Base-by-base conservation (phyloP, 2,888 invertebrate genomes). In the Diabrotica balteata region DNA sequence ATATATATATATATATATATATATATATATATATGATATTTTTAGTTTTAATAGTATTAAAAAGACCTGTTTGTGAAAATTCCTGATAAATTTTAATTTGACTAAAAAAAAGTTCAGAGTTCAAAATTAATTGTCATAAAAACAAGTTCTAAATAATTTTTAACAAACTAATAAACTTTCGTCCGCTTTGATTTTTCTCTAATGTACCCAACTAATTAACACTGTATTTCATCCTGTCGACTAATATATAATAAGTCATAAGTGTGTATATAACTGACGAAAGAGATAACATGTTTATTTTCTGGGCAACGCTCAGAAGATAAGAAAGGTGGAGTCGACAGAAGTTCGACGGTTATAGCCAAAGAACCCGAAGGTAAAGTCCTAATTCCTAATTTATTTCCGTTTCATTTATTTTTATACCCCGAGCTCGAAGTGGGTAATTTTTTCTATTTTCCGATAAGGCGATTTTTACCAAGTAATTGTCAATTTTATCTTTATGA, bases 261-360 rank as follows among this genome's bases (percentile, higher is more conserved):
- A 32, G 32, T 32, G 47, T 47, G 47, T 47, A 10, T 47, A 47
- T 47, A 47, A 47, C 51, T 69, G 73, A 69, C 75, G 74, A 71
- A 75, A 74, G 75, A 77, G 80, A 80, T 81, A 81, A 86, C 86
- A 84, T 86, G 82, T 87, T 84, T 87, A 85, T 87, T 85, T 87
- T 87, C 86, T 83, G 83, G 83, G 82, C 83, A 76, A 76, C 82
- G 82, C 82, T 84, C 92, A 89, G 93, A 94, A 87, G 94, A 94
- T 88, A 94, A 94, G 88, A 94, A 94, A 88, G 93, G 93, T 86
- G 93, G 93, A 83, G 95, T 95, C 86, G 95, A 95, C 88, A 91
- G 95, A 86, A 93, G 94, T 86, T 93, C 94, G 86, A 95, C 95
- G 84, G 95, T 95, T 84, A 95, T 95, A 87, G 94, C 94, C 84